Percentiles rank a stretch among this genome's conserved stretches.
Evolutionary conservation across 1,140 invertebrate species (phyloP).

Genomic region (Leucophenga varia): DNA sequence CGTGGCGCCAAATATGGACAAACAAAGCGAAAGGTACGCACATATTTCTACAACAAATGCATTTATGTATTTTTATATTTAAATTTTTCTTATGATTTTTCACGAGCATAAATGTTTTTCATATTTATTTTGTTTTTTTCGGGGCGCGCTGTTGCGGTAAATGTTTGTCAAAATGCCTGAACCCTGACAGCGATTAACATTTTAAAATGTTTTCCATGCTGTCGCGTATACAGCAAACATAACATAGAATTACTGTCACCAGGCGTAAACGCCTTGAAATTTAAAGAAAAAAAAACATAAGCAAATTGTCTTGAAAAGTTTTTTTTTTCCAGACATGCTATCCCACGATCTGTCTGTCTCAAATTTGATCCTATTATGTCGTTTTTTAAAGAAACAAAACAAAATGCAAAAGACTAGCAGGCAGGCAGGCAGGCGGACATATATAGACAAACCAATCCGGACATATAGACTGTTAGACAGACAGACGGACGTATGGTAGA

Average conservation of each 20-base stretch:
- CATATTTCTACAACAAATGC: too few species aligned
- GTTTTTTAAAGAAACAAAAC: background rate
- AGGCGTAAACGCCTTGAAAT: constrained; percentile 26
- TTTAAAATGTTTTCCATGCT: constrained; percentile 48
- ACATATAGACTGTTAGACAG: too few species aligned
- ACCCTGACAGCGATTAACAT: constrained; percentile 43
- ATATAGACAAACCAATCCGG: too few species aligned
- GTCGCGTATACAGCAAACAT: background rate
- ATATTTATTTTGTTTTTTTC: too few species aligned
- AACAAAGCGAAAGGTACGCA: constrained; percentile 23
- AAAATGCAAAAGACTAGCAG: too few species aligned
- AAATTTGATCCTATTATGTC: constrained; percentile 2
- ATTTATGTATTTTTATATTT: too few species aligned
- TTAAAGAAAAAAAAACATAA: too few species aligned
- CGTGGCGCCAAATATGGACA: constrained; percentile 44
- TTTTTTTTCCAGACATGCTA: constrained; percentile 21
- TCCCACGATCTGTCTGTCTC: constrained; percentile 43
- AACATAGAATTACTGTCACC: constrained; percentile 9
- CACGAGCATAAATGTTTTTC: too few species aligned
- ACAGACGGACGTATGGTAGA: too few species aligned
- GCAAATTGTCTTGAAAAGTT: too few species aligned
- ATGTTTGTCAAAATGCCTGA: background rate
- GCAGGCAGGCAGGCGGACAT: background rate
- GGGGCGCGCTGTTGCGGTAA: too few species aligned
- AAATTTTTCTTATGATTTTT: too few species aligned